Conservation (phyloP, 1,140 invertebrate genomes). For the Aphis gossypii region DNA sequence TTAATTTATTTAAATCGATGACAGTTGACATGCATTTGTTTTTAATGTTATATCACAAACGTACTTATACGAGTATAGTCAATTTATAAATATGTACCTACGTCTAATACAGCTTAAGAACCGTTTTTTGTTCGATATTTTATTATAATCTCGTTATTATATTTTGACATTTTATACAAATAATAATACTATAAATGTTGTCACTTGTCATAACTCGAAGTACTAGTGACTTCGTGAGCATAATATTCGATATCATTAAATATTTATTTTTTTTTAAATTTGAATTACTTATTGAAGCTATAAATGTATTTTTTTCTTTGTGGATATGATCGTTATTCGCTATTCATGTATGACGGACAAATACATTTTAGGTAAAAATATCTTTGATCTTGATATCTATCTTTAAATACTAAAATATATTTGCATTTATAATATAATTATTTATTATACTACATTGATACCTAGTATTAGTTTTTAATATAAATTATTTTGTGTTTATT, state of each 20-base stretch:
- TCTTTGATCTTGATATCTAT: no score
- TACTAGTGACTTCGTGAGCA: neutral
- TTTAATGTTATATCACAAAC: neutral
- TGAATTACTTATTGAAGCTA: neutral
- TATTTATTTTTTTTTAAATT: neutral
- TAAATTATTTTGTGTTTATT: neutral
- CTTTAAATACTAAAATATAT: no score
- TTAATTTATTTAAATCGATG: neutral
- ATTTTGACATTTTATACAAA: neutral
- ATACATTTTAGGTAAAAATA: no score
- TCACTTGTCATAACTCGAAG: neutral
- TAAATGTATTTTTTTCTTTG: neutral
- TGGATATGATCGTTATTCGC: neutral
- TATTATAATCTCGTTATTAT: neutral
- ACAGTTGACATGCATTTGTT: neutral
- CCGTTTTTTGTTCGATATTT: neutral
- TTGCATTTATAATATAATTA: neutral
- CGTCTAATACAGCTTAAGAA: neutral
- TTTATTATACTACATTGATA: neutral
- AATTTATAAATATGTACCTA: neutral
- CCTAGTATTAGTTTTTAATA: neutral
- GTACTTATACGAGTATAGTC: neutral
- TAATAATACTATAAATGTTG: neutral
- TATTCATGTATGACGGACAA: neutral
- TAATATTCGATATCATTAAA: neutral